Conservation (phyloP, 2,113 vertebrate species). For the Plecotus auritus region DNA sequence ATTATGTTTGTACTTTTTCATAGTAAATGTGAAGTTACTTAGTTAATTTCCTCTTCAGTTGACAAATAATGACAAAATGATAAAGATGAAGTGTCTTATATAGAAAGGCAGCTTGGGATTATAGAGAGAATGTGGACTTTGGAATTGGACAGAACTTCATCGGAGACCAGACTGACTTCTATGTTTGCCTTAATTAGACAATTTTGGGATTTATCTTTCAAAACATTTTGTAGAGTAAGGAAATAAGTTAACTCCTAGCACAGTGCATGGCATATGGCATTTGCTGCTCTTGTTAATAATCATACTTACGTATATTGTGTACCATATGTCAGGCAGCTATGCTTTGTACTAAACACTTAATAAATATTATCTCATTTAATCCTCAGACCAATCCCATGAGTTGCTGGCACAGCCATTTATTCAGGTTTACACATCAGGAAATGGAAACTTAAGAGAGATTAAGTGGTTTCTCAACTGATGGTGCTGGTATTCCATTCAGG, state of each 20-base stretch:
- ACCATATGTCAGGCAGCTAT: background rate
- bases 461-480: background rate
- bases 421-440: conserved; percentile 3
- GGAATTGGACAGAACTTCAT: background rate
- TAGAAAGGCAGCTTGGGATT: background rate
- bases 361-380: background rate
- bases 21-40: background rate
- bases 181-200: background rate
- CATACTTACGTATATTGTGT: background rate
- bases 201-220: background rate
- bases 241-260: background rate
- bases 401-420: background rate
- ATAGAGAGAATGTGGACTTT: background rate
- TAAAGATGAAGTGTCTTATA: background rate
- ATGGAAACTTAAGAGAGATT: background rate
- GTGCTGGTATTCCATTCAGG: background rate
- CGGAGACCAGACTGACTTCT: background rate
- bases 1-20: background rate
- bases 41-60: background rate
- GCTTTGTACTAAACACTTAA: background rate
- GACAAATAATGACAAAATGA: background rate
- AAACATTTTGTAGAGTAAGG: too few relatives aligned
- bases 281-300: background rate
- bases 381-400: background rate
- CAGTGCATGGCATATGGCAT: background rate